Evolutionary conservation across 2,888 invertebrate species (phyloP), one percentile per base, ranked within the genome.

Genomic region (Halictus quadricinctus): DNA sequence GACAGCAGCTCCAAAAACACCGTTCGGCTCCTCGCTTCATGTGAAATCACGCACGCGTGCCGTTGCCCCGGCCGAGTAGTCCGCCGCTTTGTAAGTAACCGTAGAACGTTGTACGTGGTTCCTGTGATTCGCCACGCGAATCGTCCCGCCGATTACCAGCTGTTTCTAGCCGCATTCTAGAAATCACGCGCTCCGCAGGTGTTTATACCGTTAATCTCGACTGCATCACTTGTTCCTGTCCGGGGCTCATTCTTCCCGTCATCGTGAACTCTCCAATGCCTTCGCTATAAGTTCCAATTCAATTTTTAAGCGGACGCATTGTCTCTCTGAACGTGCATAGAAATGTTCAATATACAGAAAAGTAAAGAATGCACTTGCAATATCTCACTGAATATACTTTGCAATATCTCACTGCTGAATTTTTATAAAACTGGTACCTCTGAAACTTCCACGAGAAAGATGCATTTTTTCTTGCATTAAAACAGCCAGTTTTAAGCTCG

Each of bases 191-290:
- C 29, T 8, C 7, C 29, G 13, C n/a, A 29, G 70, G 13, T 48
- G 36, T 25, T 10, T 72, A 43, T 80, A 80, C 60, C 72, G 81
- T 81, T 80, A 54, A 80, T 81, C 66, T 43, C 36, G 73, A 64
- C 50, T 69, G 21, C 41, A 69, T 41, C 69, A 4, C 69, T 64
- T 29, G 64, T 64, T 29, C 64, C 64, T 29, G 64, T 64, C 64
- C 64, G 64, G 64, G 58, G 64, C 29, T n/a, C 12, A 18, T 50
- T 80, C 46, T 29, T 25, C 46, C 15, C 13, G 46, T 46, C 70
- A 70, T 43, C 70, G 18, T n/a, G 48, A 72, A 25, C 48, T 72
- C n/a, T 15, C 64, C 8, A 29, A 29, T 29, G 29, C 29, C 29
- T 15, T 5, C 18, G 15, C 64, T 3, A 18, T 1, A 2, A 25